A percentile compares a stretch with the other conserved stretches of the same genome.
Conservation (phyloP, 2,113 vertebrate genomes). For the Eulemur rufifrons region DNA sequence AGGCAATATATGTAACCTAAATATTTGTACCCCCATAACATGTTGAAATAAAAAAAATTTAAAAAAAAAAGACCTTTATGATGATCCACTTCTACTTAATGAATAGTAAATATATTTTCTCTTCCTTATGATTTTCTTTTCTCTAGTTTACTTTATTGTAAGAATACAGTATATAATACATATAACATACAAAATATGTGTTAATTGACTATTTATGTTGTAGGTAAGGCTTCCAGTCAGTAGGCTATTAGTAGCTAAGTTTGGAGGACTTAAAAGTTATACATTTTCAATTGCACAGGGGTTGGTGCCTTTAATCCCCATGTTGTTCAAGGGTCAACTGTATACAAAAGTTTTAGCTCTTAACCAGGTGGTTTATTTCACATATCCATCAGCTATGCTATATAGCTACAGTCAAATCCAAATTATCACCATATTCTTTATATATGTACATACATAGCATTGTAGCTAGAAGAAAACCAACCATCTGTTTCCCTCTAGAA, state of each 20-base stretch:
- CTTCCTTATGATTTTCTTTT: neutral
- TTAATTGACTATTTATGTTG: neutral
- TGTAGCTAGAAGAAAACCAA: constrained; percentile 16
- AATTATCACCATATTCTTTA: neutral
- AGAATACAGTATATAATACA: neutral
- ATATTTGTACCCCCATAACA: too few species aligned
- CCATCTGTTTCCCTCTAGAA: neutral
- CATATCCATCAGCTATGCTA: neutral
- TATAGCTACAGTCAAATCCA: neutral
- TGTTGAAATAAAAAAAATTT: too few species aligned
- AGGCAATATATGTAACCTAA: too few species aligned
- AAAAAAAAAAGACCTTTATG: neutral
- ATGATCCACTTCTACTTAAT: neutral
- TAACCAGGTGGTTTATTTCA: neutral
- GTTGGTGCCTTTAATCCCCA: neutral
- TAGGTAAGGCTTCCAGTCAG: neutral
- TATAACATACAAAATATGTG: neutral
- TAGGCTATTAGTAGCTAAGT: neutral
- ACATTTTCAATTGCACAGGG: neutral
- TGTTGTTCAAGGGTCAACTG: neutral
- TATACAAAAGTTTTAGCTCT: neutral
- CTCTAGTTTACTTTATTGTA: neutral
- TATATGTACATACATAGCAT: neutral
- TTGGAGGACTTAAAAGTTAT: neutral
- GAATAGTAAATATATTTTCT: neutral